Base-by-base conservation (phyloP, 2,888 invertebrate genomes). In the Abrostola triplasia region DNA sequence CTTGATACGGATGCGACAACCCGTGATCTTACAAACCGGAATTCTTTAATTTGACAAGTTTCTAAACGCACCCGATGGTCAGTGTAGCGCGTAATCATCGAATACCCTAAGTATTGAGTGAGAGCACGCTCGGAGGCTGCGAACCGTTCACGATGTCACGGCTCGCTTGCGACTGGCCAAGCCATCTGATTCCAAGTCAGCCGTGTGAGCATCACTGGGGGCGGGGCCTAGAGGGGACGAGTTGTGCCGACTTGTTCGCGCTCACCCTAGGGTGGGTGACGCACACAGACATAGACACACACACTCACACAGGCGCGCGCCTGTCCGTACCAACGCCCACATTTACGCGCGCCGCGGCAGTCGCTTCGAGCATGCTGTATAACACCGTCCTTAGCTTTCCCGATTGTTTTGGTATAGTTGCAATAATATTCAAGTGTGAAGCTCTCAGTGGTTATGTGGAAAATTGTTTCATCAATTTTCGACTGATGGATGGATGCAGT, bases 151-250 rank as follows among this genome's bases (percentile, higher is more conserved):
- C 93, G 92, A 90, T 91, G 90, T 88, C 91, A 94, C 93, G 94
- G 94, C 95, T 94, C 90, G 94, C 86, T 94, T 87, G 88, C 93
- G 93, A 94, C 94, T 94, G 94, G 91, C 92, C 92, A 88, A 91
- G 90, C 93, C 92, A 93, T 93, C 94, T 93, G 94, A 94, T 94
- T 94, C 89, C 93, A 93, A 95, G 84, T 95, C 92, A 95, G 92
- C 94, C 95, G 95, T 94, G 90, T 94, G 94, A 94, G 94, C 94
- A 95, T 88, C 88, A 81, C 80, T 67, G 81, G 86, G 90, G 94
- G 93, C 91, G 92, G 91, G 83, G 93, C 92, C 83, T 89, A 80
- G 79, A 79, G 76, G 88, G 87, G 84, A 84, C 78, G 78, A 79
- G 70, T 73, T 73, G 71, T 76, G 67, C 85, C 83, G 83, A 76